These are phyloP conservation scores for Melanostoma mellinum DNA, from an alignment of 2,888 invertebrate species.

Conservation along the genomic window DNA sequence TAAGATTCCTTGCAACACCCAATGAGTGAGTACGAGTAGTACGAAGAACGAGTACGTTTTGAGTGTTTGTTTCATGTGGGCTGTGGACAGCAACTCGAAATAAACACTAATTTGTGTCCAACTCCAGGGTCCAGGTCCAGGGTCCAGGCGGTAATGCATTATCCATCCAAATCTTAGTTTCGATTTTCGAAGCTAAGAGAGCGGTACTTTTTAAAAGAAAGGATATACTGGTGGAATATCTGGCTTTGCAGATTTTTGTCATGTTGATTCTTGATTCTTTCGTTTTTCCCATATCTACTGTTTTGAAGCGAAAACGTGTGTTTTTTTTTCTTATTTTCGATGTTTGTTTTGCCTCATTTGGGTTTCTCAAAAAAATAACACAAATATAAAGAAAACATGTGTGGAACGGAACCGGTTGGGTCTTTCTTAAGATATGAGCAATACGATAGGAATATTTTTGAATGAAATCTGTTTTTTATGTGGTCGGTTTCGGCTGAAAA, in stretches of 20 bases:
- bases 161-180: too few species aligned
- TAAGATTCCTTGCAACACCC: too few species aligned
- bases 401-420: conserved; percentile 40
- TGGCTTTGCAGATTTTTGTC: conserved; percentile 5
- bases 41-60: neutral
- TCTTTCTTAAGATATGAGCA: conserved; percentile 8
- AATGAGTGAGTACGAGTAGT: too few species aligned
- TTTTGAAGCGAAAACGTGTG: conserved; percentile 27
- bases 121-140: too few species aligned
- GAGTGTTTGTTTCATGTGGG: conserved; percentile 39
- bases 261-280: conserved; percentile 7
- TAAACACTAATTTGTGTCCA: too few species aligned
- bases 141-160: too few species aligned
- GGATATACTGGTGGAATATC: conserved; percentile 11
- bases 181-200: too few species aligned
- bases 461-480: conserved; percentile 51
- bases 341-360: conserved; percentile 47
- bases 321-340: conserved; percentile 15
- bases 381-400: conserved; percentile 40
- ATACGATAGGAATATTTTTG: conserved; percentile 50
- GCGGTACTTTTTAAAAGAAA: neutral
- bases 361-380: conserved; percentile 20
- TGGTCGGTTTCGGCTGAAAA: conserved; percentile 10
- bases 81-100: conserved; percentile 38
- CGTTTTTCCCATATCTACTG: neutral